A percentile compares a stretch with the other conserved stretches of the same genome.
Conservation (phyloP, 2,797 vertebrate species). For the Lates japonicus region DNA sequence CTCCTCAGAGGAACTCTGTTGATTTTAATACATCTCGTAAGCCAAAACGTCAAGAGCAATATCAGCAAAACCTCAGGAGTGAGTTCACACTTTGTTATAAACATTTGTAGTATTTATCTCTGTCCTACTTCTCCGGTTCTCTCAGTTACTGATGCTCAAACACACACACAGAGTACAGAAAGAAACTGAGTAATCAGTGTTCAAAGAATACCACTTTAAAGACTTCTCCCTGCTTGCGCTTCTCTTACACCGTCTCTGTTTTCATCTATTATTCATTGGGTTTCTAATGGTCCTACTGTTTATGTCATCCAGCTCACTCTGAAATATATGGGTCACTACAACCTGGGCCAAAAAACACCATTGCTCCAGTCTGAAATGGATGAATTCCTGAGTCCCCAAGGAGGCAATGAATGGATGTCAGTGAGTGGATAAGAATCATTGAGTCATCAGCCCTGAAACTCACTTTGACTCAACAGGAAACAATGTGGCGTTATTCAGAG, state of each 20-base stretch:
- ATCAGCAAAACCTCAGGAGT: neutral
- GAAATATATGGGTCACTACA: constrained; percentile 64
- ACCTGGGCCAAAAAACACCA: constrained; percentile 33
- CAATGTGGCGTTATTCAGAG: constrained; percentile 47
- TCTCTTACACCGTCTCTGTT: constrained; percentile 17
- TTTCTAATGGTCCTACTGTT: constrained; percentile 47
- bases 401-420: constrained; percentile 24
- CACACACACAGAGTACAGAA: neutral
- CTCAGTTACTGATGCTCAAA: neutral
- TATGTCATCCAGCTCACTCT: constrained; percentile 43
- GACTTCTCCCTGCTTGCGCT: neutral
- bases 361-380: constrained; percentile 39
- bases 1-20: neutral
- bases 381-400: constrained; percentile 18
- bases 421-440: constrained; percentile 37
- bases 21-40: neutral
- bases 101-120: neutral
- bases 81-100: neutral
- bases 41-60: neutral
- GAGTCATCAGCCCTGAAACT: constrained; percentile 41
- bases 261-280: constrained; percentile 67
- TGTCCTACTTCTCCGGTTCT: neutral
- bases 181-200: constrained; percentile 4
- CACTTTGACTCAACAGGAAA: constrained; percentile 46
- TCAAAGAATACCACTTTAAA: constrained; percentile 29